phyloP scores from a whole-genome alignment of 2,797 vertebrate species.

The Pteropus rufus region DNA sequence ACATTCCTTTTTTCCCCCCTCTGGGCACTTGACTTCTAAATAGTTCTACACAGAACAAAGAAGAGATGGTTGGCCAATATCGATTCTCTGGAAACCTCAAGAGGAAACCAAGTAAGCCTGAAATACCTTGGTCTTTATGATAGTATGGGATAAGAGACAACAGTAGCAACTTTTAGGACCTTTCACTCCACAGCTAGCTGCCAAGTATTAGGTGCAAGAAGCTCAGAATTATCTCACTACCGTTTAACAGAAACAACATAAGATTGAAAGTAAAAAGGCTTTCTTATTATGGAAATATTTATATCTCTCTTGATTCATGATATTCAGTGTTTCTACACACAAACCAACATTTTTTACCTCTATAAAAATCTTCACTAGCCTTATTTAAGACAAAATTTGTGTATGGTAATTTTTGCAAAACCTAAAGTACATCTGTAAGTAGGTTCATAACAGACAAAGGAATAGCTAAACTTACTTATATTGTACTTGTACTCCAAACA shows the following conservation, averaged over 20 bases:
- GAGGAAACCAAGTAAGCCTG: background rate
- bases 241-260: background rate
- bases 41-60: background rate
- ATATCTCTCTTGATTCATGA: background rate
- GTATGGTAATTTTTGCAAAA: background rate
- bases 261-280: background rate
- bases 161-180: background rate
- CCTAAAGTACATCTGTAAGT: background rate
- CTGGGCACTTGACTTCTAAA: background rate
- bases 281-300: constrained; percentile 6
- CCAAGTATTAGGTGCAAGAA: background rate
- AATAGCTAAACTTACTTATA: constrained; percentile 86
- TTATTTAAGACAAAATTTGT: constrained; percentile 11
- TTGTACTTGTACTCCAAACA: constrained; percentile 88
- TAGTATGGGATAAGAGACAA: background rate
- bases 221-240: background rate
- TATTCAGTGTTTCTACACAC: background rate
- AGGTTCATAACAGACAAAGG: background rate
- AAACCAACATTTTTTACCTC: background rate
- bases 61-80: background rate
- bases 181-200: background rate
- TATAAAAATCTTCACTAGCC: background rate
- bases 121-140: background rate
- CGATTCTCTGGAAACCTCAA: background rate
- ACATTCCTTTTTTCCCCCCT: background rate